Percentiles rank a stretch among this genome's conserved stretches.
These are phyloP conservation scores for Camelus dromedarius DNA, from an alignment of 2,113 vertebrate species.

Conservation along the genomic window DNA sequence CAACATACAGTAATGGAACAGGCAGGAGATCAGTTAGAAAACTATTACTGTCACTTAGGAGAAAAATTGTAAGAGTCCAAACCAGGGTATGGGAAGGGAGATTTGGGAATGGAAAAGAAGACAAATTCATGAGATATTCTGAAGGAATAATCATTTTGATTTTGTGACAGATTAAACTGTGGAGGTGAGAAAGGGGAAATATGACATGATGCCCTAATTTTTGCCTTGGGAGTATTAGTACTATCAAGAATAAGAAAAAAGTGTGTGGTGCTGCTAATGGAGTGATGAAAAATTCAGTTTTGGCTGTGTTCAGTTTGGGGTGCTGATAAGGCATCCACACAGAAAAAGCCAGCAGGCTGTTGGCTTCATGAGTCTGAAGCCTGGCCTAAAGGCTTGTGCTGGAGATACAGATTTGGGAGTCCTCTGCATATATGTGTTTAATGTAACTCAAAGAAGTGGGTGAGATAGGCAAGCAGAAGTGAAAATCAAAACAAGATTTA, in stretches of 20 bases:
- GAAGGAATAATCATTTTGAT: not conserved
- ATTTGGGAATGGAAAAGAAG: not conserved
- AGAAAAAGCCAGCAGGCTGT: not conserved
- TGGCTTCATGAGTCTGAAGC: not conserved
- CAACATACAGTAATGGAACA: not conserved
- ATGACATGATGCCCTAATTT: not conserved
- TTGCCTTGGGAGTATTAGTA: not conserved
- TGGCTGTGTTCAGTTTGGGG: not conserved
- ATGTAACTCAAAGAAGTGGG: not conserved
- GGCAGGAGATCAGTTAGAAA: not conserved
- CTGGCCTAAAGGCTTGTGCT: not conserved
- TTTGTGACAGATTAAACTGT: not conserved
- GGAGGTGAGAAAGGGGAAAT: not conserved
- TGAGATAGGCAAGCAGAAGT: not conserved
- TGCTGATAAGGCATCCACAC: not conserved
- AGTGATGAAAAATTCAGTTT: not conserved
- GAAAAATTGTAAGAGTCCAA: not conserved
- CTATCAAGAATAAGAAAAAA: not conserved
- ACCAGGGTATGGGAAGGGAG: not conserved
- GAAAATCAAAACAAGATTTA: not conserved
- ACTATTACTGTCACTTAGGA: not conserved
- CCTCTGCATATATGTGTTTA: not conserved
- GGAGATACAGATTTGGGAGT: not conserved
- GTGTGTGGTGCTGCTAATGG: not conserved
- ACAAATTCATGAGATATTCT: not conserved